Evolutionary conservation across 2,113 vertebrate genomes (phyloP), one percentile per base, ranked within the genome.

Genomic region (Engraulis encrasicolus): DNA sequence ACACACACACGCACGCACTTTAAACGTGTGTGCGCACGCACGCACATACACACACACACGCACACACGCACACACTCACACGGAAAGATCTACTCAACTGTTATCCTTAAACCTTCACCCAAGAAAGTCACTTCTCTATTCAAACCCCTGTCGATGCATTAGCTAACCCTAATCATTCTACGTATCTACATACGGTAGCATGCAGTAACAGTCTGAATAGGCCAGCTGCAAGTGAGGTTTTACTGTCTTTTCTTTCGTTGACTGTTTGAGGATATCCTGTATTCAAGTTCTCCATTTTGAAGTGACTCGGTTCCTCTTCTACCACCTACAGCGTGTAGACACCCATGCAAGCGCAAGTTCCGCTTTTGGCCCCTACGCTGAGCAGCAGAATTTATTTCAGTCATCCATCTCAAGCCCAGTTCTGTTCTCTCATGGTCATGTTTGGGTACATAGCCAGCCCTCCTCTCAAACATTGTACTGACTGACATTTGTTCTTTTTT

Each of bases 221-320:
- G 12, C 31, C 66, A 74, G 66, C 66, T 34, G 66, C 66, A 74
- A n/a, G n/a, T n/a, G 31, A 34, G 27, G 11, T 36, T 0, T n/a
- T 36, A 23, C 23, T 12, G 58, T 66, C 54, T 61, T 79, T 54
- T n/a, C 36, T 83, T 79, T 79, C 6, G 50, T 19, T 84, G 49
- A 50, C 71, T 83, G 15, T 84, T 52, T 66, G 31, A 83, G 82
- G 79, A 85, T 90, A 61, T 86, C 87, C 87, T 83, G 85, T 88
- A 17, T 66, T 31, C 45, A 54, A 78, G 50, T 82, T 86, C 87
- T 84, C 78, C 83, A 27, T 84, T 86, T 86, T 84, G 80, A 36
- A 84, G 58, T 52, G 38, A 23, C 79, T 78, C n/a, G 82, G 79
- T 89, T 88, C 88, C 88, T 88, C 82, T 74, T 80, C 71, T 54